A percentile compares a stretch with the other conserved stretches of the same genome.
phyloP scores from a whole-genome alignment of 2,888 invertebrate genomes.

The Pristionchus arcanus region DNA sequence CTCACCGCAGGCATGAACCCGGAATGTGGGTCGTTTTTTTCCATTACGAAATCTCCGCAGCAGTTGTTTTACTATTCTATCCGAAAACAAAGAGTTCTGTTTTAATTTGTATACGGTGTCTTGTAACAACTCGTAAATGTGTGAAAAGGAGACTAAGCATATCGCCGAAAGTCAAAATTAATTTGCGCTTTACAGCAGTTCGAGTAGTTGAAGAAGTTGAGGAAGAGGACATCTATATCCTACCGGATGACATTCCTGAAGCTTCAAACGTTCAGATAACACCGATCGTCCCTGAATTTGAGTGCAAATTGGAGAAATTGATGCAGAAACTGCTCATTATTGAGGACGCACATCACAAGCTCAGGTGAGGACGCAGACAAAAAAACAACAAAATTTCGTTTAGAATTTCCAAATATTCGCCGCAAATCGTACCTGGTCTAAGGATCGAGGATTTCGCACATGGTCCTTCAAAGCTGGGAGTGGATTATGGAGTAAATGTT shows the following conservation, averaged over 20 bases:
- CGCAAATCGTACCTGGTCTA: not conserved
- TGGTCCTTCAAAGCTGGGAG: not conserved
- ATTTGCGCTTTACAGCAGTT: not conserved
- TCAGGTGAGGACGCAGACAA: not conserved
- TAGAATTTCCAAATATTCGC: not conserved
- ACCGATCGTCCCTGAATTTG: not conserved
- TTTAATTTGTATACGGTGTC: too few relatives aligned
- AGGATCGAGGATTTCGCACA: not conserved
- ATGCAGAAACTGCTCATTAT: not conserved
- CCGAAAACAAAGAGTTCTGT: too few relatives aligned
- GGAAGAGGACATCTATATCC: too few relatives aligned
- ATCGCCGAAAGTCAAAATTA: too few relatives aligned
- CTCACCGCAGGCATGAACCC: not conserved
- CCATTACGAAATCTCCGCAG: not conserved
- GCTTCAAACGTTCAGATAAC: too few relatives aligned
- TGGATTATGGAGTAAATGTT: not conserved
- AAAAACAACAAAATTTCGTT: not conserved
- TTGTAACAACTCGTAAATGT: too few relatives aligned
- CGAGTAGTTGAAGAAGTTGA: not conserved
- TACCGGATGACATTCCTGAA: too few relatives aligned
- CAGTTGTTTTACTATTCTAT: too few relatives aligned
- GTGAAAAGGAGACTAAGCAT: too few relatives aligned
- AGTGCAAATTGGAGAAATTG: not conserved
- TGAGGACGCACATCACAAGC: not conserved
- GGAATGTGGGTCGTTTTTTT: not conserved